A percentile compares a stretch with the other conserved stretches of the same genome.
phyloP scores from a whole-genome alignment of 2,888 invertebrate genomes.

The Ischnura elegans region DNA sequence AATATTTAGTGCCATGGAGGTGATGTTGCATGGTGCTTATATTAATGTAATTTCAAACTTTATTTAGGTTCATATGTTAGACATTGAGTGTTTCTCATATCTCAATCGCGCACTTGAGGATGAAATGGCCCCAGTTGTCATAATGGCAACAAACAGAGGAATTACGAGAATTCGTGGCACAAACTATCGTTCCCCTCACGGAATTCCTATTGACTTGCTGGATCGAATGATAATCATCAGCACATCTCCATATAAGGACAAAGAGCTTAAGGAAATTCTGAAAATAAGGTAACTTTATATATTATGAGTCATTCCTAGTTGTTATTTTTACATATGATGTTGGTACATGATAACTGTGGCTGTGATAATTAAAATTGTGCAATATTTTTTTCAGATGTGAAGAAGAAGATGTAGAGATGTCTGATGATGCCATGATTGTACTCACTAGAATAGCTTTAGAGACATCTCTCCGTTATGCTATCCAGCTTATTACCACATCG shows the following conservation, averaged over 20 bases:
- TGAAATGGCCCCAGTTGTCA: slow-evolving; percentile 98
- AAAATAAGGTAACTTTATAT: slow-evolving; percentile 84
- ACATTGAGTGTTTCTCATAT: slow-evolving; percentile 99
- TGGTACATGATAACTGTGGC: neutral
- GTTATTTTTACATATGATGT: neutral
- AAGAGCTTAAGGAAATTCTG: slow-evolving; percentile 94
- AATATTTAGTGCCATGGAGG: too few species aligned
- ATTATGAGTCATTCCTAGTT: neutral
- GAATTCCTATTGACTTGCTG: slow-evolving; percentile 96
- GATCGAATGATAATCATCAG: slow-evolving; percentile 97
- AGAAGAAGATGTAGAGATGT: slow-evolving; percentile 98
- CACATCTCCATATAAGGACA: slow-evolving; percentile 92
- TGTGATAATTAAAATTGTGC: neutral
- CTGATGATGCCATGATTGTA: slow-evolving; percentile 92
- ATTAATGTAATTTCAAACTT: neutral
- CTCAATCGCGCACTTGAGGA: slow-evolving; percentile 97
- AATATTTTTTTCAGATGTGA: slow-evolving; percentile 86
- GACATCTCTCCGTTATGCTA: slow-evolving; percentile 96
- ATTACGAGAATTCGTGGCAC: slow-evolving; percentile 98
- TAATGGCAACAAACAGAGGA: slow-evolving; percentile 98
- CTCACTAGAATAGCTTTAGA: slow-evolving; percentile 95
- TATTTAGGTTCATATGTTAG: slow-evolving; percentile 94
- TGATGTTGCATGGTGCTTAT: too few species aligned
- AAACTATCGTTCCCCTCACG: slow-evolving; percentile 96
- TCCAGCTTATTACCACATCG: slow-evolving; percentile 97